These are phyloP conservation scores for Falco novaeseelandiae DNA, from an alignment of 2,797 vertebrate genomes.

Conservation along the genomic window DNA sequence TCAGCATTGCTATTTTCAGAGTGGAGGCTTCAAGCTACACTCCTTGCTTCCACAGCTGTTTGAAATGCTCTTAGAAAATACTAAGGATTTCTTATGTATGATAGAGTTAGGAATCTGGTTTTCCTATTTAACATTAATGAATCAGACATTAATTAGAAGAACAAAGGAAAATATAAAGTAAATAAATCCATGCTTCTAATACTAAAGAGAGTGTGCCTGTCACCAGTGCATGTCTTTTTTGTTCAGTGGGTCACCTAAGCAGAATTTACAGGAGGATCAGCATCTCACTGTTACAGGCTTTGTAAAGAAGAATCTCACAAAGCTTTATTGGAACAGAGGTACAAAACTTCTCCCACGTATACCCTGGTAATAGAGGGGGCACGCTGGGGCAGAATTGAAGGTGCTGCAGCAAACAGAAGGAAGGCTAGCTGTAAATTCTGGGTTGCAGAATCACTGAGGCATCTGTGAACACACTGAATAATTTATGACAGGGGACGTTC, in stretches of 20 bases:
- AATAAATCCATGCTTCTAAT: not conserved
- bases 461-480: not conserved
- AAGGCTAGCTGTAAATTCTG: too few species aligned
- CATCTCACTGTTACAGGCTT: not conserved
- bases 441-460: not conserved
- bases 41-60: not conserved
- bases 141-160: not conserved
- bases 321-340: not conserved
- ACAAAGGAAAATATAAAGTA: not conserved
- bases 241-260: not conserved
- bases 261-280: not conserved
- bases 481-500: too few species aligned
- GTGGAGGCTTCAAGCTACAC: not conserved
- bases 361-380: too few species aligned
- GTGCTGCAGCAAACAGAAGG: not conserved
- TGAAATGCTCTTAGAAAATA: not conserved
- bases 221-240: not conserved
- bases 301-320: not conserved
- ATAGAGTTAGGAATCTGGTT: not conserved
- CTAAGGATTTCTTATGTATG: not conserved
- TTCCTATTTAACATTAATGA: not conserved
- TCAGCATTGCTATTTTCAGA: not conserved
- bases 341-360: not conserved
- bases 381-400: not conserved
- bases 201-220: not conserved